phyloP scores from a whole-genome alignment of 1,140 invertebrate species.

The Nixonia krombeini region DNA sequence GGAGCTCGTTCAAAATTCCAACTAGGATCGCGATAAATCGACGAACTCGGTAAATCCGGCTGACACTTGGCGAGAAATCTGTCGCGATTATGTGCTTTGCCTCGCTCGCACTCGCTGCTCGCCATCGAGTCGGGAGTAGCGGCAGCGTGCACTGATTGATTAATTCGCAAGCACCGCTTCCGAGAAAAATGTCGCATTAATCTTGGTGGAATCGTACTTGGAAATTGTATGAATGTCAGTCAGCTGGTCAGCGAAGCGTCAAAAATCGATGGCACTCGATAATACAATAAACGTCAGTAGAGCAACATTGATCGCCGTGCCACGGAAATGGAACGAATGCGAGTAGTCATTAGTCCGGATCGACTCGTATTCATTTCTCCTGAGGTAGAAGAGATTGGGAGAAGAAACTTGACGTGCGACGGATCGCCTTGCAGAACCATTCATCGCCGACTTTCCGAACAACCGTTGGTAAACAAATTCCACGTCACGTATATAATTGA shows the following conservation, averaged over 20 bases:
- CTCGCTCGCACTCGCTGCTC: background rate
- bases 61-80: slow-evolving; percentile 5
- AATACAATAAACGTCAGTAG: background rate
- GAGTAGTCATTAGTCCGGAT: too few species aligned
- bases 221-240: background rate
- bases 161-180: background rate
- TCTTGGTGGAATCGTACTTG: background rate
- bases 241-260: background rate
- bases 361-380: too few species aligned
- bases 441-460: too few species aligned
- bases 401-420: too few species aligned
- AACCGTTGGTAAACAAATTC: background rate
- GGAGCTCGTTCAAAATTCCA: slow-evolving; percentile 3
- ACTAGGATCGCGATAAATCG: slow-evolving; percentile 3
- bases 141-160: background rate
- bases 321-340: too few species aligned
- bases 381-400: too few species aligned
- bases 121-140: background rate
- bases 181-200: background rate
- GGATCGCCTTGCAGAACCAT: too few species aligned
- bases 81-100: background rate
- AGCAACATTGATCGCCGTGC: background rate
- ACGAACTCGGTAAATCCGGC: background rate
- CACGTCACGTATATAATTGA: too few species aligned
- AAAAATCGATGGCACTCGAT: background rate